Base-by-base conservation (phyloP, 1,140 invertebrate genomes). In the Globodera ellingtonae region DNA sequence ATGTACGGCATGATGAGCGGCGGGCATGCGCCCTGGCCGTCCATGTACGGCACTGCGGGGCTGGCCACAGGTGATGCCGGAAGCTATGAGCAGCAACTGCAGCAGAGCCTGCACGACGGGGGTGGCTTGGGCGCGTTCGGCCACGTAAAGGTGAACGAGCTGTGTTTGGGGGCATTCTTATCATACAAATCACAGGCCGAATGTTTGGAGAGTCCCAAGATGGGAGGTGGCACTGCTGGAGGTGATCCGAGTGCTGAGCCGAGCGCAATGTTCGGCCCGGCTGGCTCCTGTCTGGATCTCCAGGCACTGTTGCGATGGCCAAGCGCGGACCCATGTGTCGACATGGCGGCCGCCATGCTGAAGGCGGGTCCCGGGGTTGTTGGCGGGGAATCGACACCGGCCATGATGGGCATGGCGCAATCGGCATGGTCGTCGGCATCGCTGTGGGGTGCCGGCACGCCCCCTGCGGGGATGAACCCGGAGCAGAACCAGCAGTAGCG, bases 1-100 rank as follows among this genome's bases (percentile, higher is more conserved):
- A 70, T 70, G 67, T 35, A 44, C n/a, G 67, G 67, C 67, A 70
- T 70, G 67, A 70, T 70, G 24, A 70, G 35, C 67, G 35, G 35
- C 67, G 35, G n/a, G 9, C 46, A 70, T 18, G 8, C 18, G 10
- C 35, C 35, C 6, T 35, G 35, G 67, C 3, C 24, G 46, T 47
- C 21, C 24, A 69, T 69, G 66, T 69, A 69, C 66, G 66, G 66
- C 66, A 18, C 66, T 15, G 52, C 7, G 52, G 35, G 67, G n/a
- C 7, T 44, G 67, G 24, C 35, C 24, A 35, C 67, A 6, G 35
- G 67, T 13, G 7, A 18, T 18, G 67, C 9, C 24, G 35, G 67
- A 35, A 70, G 67, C 35, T 70, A 70, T 70, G 67, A 70, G 67
- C 67, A 24, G 67, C 21, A 70, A 7, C 67, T 13, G 35, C 67